Evolutionary conservation across 1,140 invertebrate species (phyloP).

Genomic region (Semibalanus balanoides): DNA sequence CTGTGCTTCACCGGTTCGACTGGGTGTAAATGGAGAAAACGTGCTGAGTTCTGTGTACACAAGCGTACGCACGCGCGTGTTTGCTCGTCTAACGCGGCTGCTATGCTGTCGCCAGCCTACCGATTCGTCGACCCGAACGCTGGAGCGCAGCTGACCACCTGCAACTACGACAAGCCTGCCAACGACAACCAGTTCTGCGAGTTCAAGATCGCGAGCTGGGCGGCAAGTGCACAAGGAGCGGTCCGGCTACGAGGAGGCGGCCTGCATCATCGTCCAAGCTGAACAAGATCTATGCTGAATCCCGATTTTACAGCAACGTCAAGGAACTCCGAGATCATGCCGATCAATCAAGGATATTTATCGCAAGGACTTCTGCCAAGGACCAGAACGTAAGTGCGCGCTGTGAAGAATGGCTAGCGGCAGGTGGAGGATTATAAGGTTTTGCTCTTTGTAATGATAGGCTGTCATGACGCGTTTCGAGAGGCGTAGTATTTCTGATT

Average conservation of each 20-base stretch:
- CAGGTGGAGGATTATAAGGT: too few relatives aligned
- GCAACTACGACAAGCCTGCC: constrained; percentile 43
- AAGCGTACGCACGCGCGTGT: too few relatives aligned
- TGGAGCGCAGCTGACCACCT: constrained; percentile 34
- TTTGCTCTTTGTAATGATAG: too few relatives aligned
- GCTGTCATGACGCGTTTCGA: too few relatives aligned
- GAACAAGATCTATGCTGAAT: constrained; percentile 73
- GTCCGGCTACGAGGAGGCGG: constrained; percentile 56
- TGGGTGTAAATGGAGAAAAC: too few relatives aligned
- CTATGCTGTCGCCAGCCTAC: neutral
- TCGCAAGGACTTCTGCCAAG: constrained; percentile 22
- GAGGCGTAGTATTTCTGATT: too few relatives aligned
- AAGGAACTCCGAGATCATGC: constrained; percentile 52
- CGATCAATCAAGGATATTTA: constrained; percentile 57
- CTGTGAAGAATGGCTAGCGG: too few relatives aligned
- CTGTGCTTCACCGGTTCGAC: neutral
- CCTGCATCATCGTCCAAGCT: constrained; percentile 71
- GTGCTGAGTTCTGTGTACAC: too few relatives aligned
- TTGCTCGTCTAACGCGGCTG: too few relatives aligned
- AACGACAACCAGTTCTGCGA: constrained; percentile 49
- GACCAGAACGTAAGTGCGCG: too few relatives aligned
- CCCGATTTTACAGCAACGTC: constrained; percentile 44
- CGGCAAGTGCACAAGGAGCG: constrained; percentile 51
- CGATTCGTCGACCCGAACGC: constrained; percentile 7
- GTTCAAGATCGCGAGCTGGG: constrained; percentile 43